Evolutionary conservation across 2,888 invertebrate genomes (phyloP), one percentile per base, ranked within the genome.

Genomic region (Nemoura dubitans): DNA sequence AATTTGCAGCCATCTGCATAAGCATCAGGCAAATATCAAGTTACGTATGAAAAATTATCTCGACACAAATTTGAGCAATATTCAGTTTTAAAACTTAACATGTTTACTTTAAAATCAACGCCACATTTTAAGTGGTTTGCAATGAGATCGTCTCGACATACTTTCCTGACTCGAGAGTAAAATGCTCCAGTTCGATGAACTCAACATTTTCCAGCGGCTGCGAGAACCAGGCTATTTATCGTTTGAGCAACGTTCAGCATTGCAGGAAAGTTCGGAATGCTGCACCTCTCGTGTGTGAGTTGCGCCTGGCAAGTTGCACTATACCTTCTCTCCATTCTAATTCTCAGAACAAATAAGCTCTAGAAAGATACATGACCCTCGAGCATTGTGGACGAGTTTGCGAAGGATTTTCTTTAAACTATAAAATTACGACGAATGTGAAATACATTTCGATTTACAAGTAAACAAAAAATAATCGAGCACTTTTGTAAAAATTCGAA

Each of bases 371-470:
- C 5, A 36, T 36, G 36, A 36, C 36, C n/a, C n/a, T n/a, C n/a
- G n/a, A 36, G 36, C 36, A 36, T 6, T 36, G 3, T 36, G 36
- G 10, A 36, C 3, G 36, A 36, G 36, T 6, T 36, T 10, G 36
- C 10, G 36, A 36, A 36, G 36, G 10, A 36, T 36, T 6, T 36
- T 36, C 36, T 6, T 6, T 36, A 36, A 6, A 36, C 36, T 10
- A 10, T 36, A 36, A 6, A 6, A 6, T 36, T 36, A 36, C 36
- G 3, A 10, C 3, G 14, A 21, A 59, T 81, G 81, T 27, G 81
- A 36, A 59, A 59, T 16, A 59, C 36, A 10, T 36, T 80, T 28
- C 81, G 81, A 81, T 81, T 21, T 30, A 29, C 16, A 81, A 81
- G n/a, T 29, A 29, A 25, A 81, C 28, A 81, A 78, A 81, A 81